These are phyloP conservation scores for Perdita meconis DNA, from an alignment of 2,888 invertebrate genomes.

Conservation along the genomic window DNA sequence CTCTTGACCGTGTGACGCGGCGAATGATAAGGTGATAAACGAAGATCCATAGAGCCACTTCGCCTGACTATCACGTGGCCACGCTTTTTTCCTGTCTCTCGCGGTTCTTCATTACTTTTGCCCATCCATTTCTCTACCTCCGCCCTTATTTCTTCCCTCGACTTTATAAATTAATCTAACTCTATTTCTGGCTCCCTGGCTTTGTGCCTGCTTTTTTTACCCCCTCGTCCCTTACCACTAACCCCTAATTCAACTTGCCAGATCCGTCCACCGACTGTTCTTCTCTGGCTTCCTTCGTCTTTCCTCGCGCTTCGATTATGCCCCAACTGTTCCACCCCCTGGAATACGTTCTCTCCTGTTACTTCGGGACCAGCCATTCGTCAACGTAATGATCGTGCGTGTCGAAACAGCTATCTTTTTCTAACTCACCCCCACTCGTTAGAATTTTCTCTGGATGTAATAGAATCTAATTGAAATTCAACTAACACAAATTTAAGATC, in stretches of 20 bases:
- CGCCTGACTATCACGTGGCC: constrained; percentile 2
- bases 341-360: constrained; percentile 15
- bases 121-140: constrained; percentile 48
- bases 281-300: constrained; percentile 9
- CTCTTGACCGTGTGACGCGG: constrained; percentile 1
- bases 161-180: constrained; percentile 64
- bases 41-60: constrained; percentile 6
- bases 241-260: constrained; percentile 48
- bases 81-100: constrained; percentile 27
- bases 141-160: constrained; percentile 45
- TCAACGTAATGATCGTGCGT: not conserved
- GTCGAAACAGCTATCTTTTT: too few species aligned
- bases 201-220: constrained; percentile 48
- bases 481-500: too few species aligned
- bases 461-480: too few species aligned
- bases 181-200: constrained; percentile 50
- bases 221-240: constrained; percentile 17
- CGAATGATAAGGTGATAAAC: constrained; percentile 34
- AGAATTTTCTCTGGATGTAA: too few species aligned
- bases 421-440: too few species aligned
- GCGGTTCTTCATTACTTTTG: constrained; percentile 44
- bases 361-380: constrained; percentile 2
- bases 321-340: not conserved
- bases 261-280: constrained; percentile 21
- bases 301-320: constrained; percentile 22